These are phyloP conservation scores for Drosophila differens DNA, from an alignment of 2,888 invertebrate species.

Conservation along the genomic window DNA sequence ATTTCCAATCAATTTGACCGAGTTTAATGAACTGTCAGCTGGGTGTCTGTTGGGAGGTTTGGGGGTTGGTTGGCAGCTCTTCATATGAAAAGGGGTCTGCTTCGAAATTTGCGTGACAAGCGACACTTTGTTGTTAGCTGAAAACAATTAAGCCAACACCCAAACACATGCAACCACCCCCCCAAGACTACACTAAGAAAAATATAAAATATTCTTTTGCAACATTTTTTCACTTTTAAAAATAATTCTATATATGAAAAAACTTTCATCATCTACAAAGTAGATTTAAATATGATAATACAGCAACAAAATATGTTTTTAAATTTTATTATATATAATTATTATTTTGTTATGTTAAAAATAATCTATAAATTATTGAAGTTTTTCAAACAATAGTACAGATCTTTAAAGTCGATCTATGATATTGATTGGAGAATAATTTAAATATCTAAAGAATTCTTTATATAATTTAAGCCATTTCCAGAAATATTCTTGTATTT, in stretches of 20 bases:
- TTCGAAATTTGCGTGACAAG: constrained; percentile 67
- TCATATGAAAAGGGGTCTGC: constrained; percentile 21
- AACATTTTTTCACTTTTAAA: not conserved
- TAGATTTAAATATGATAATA: not conserved
- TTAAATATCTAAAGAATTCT: accelerated
- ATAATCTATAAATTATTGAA: not conserved
- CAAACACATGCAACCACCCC: constrained; percentile 16
- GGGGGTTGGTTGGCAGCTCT: constrained; percentile 19
- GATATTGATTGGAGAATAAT: not conserved
- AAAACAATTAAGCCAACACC: constrained; percentile 72
- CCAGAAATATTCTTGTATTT: not conserved
- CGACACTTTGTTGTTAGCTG: constrained; percentile 66
- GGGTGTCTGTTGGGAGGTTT: constrained; percentile 17
- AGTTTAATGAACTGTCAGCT: constrained; percentile 60
- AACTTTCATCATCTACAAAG: not conserved
- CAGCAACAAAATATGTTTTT: not conserved
- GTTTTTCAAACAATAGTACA: not conserved
- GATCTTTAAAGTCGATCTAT: not conserved
- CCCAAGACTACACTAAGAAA: not conserved
- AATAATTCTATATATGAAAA: not conserved
- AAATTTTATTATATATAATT: not conserved
- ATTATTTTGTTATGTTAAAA: not conserved
- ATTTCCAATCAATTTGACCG: constrained; percentile 34
- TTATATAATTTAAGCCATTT: not conserved
- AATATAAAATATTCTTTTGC: not conserved